These are phyloP conservation scores for Macrophya annulata DNA, from an alignment of 2,888 invertebrate species.

Conservation along the genomic window DNA sequence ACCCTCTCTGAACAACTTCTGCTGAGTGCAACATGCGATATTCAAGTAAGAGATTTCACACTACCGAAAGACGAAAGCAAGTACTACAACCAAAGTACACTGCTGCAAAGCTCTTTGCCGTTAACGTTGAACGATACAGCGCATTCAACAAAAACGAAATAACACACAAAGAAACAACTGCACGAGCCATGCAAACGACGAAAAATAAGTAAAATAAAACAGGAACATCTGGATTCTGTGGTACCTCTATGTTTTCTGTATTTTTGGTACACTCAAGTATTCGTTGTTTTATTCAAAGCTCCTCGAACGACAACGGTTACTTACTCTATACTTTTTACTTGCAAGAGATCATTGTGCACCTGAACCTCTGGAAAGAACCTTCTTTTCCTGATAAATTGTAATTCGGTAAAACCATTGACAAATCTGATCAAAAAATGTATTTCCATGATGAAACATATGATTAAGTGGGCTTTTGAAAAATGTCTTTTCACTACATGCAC, in stretches of 20 bases:
- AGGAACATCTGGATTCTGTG: slow-evolving; percentile 33
- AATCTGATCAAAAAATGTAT: neutral
- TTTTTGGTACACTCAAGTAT: slow-evolving; percentile 7
- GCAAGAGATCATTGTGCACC: neutral
- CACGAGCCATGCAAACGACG: slow-evolving; percentile 5
- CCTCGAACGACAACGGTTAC: slow-evolving; percentile 33
- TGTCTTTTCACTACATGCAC: neutral
- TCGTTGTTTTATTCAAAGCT: slow-evolving; percentile 37
- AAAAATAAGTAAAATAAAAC: neutral
- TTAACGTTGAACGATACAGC: slow-evolving; percentile 19
- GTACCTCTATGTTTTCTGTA: neutral
- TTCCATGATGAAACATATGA: neutral
- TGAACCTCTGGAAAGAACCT: neutral
- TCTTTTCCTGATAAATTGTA: neutral
- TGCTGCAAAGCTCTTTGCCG: neutral
- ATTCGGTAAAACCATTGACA: neutral
- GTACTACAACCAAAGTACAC: slow-evolving; percentile 19
- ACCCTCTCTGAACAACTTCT: neutral
- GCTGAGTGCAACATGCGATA: neutral
- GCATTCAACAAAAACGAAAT: neutral
- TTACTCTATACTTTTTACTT: slow-evolving; percentile 12
- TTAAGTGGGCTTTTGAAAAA: neutral
- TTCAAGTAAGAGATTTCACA: slow-evolving; percentile 3
- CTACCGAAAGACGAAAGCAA: neutral
- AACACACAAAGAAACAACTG: slow-evolving; percentile 4